These are phyloP conservation scores for Dicrurus megarhynchus DNA, from an alignment of 2,113 vertebrate species.

Conservation along the genomic window DNA sequence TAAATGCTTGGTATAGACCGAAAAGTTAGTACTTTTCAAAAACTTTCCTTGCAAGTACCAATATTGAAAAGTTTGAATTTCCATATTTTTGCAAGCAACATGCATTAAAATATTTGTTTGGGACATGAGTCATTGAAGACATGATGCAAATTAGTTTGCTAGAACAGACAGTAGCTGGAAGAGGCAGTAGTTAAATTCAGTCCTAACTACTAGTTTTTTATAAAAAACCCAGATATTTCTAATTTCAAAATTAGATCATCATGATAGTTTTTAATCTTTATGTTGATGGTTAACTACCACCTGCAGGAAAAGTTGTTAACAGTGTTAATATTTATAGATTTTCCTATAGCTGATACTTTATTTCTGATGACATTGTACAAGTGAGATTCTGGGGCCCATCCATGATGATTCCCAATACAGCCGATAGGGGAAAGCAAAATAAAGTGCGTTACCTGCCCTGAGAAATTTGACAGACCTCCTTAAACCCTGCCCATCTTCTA, in stretches of 20 bases:
- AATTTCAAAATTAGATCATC: not conserved
- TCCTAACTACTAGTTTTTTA: not conserved
- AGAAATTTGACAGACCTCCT: not conserved
- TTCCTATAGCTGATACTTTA: not conserved
- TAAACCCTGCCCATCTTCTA: not conserved
- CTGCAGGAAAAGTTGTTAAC: not conserved
- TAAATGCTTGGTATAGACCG: not conserved
- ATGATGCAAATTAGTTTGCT: not conserved
- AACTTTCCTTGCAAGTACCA: not conserved
- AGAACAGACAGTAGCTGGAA: not conserved
- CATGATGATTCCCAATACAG: not conserved
- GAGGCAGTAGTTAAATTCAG: not conserved
- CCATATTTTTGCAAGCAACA: not conserved
- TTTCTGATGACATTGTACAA: not conserved
- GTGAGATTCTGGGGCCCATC: not conserved
- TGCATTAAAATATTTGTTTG: not conserved
- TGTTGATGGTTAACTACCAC: not conserved
- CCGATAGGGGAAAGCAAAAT: not conserved
- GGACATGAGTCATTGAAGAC: not conserved
- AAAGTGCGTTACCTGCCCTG: not conserved
- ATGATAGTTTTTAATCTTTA: not conserved
- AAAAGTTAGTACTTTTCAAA: not conserved
- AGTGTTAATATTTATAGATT: not conserved
- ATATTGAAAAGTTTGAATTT: not conserved
- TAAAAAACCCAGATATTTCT: not conserved